Conservation (phyloP, 1,140 invertebrate species). For the Nomia melanderi region DNA sequence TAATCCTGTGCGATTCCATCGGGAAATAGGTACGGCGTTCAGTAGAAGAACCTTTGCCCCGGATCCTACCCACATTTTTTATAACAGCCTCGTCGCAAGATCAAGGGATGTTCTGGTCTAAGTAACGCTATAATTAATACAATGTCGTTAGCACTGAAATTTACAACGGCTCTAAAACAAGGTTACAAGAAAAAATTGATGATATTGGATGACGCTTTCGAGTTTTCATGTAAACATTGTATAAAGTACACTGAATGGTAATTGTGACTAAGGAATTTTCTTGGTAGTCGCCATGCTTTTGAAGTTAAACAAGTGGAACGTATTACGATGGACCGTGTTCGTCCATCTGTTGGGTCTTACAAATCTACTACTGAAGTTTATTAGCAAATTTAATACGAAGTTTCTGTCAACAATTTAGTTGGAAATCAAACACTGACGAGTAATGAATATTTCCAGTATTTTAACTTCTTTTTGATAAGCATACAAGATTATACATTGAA, state of each 20-base stretch:
- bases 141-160: too few relatives aligned
- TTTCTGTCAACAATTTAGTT: conserved; percentile 33
- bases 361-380: conserved; percentile 17
- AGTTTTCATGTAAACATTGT: background rate
- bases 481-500: too few relatives aligned
- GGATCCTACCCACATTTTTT: too few relatives aligned
- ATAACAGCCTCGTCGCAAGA: too few relatives aligned
- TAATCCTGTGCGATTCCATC: too few relatives aligned
- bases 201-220: too few relatives aligned
- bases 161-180: too few relatives aligned
- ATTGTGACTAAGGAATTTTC: conserved; percentile 10
- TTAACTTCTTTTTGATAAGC: background rate
- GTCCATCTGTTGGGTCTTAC: conserved; percentile 55
- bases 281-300: conserved; percentile 19
- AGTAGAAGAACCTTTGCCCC: too few relatives aligned
- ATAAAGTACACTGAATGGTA: conserved; percentile 3
- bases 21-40: too few relatives aligned
- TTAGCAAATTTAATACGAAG: conserved; percentile 47
- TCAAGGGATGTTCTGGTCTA: too few relatives aligned
- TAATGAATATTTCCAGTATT: background rate
- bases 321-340: conserved; percentile 51
- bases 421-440: conserved; percentile 8
- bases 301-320: conserved; percentile 47
- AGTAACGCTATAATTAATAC: too few relatives aligned
- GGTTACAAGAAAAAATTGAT: too few relatives aligned